Percentiles rank a stretch among this genome's conserved stretches.
These are phyloP conservation scores for Cynodonichthys magdalenae DNA, from an alignment of 2,797 vertebrate genomes.

Conservation along the genomic window DNA sequence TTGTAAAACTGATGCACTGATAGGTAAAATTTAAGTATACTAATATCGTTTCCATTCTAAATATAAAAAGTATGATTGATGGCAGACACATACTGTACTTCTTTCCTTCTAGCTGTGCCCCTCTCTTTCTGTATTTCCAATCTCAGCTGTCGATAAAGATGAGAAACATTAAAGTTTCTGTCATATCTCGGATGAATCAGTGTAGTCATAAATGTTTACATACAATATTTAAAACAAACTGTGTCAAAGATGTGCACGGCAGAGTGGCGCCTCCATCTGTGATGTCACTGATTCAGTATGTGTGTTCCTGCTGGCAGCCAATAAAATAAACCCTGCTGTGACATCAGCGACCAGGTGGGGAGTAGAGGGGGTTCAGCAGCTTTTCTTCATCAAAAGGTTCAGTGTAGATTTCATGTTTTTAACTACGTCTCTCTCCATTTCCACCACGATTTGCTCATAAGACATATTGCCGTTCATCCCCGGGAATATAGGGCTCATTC, in stretches of 20 bases:
- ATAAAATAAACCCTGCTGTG: constrained; percentile 45
- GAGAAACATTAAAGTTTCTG: neutral
- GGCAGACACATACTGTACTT: neutral
- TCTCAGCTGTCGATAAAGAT: neutral
- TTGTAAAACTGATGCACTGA: neutral
- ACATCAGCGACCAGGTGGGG: constrained; percentile 40
- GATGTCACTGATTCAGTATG: constrained; percentile 47
- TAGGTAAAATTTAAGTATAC: no score
- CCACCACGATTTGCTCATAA: constrained; percentile 22
- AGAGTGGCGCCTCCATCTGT: neutral
- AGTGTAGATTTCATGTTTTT: constrained; percentile 10
- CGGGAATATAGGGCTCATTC: constrained; percentile 36
- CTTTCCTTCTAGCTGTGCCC: no score
- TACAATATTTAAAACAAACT: neutral
- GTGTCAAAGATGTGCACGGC: no score
- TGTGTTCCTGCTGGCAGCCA: constrained; percentile 40
- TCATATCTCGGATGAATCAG: no score
- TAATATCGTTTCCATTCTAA: neutral
- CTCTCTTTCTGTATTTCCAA: neutral
- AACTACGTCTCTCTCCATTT: constrained; percentile 9
- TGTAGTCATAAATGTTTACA: neutral
- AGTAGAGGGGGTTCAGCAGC: constrained; percentile 21
- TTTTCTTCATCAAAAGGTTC: constrained; percentile 10
- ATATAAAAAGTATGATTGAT: no score
- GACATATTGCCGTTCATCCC: constrained; percentile 24